Percentiles rank a stretch among this genome's conserved stretches.
phyloP scores from a whole-genome alignment of 92 coral and sea anemone genomes.

The Umimayanthus chanpuru region DNA sequence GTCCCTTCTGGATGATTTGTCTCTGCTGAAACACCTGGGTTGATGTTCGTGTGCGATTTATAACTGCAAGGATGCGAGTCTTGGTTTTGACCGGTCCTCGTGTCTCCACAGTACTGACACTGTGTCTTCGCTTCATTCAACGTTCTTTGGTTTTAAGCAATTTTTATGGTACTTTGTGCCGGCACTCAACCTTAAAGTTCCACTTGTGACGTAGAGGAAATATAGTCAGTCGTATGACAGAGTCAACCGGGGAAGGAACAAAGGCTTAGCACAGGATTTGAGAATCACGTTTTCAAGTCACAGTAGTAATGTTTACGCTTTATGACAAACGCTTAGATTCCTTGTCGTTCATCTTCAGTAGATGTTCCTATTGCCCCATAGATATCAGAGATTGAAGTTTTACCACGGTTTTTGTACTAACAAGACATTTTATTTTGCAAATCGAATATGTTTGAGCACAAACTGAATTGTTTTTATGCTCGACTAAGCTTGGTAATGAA shows the following conservation, averaged over 20 bases:
- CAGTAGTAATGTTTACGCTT: neutral
- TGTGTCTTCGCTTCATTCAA: slow-evolving; percentile 35
- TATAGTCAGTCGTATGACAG: neutral
- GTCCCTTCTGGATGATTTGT: neutral
- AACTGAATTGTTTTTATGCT: slow-evolving; percentile 9
- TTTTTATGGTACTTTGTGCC: slow-evolving; percentile 30
- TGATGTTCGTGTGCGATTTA: neutral
- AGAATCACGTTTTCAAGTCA: slow-evolving; percentile 21
- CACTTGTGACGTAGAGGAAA: slow-evolving; percentile 34
- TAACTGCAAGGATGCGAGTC: neutral
- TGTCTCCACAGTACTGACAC: neutral
- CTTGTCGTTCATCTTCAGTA: neutral
- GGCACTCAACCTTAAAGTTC: slow-evolving; percentile 2
- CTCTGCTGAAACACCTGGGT: neutral
- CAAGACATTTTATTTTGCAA: neutral
- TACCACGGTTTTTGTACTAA: neutral
- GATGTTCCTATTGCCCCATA: neutral
- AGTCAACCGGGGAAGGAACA: neutral
- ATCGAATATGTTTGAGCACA: neutral
- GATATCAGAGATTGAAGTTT: neutral
- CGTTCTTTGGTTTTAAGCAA: slow-evolving; percentile 36
- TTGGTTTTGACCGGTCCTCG: neutral
- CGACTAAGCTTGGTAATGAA: neutral
- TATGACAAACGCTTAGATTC: neutral
- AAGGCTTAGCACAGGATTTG: neutral